Evolutionary conservation across 2,888 invertebrate species (phyloP), one percentile per base, ranked within the genome.

Genomic region (Drosophila tanythrix): DNA sequence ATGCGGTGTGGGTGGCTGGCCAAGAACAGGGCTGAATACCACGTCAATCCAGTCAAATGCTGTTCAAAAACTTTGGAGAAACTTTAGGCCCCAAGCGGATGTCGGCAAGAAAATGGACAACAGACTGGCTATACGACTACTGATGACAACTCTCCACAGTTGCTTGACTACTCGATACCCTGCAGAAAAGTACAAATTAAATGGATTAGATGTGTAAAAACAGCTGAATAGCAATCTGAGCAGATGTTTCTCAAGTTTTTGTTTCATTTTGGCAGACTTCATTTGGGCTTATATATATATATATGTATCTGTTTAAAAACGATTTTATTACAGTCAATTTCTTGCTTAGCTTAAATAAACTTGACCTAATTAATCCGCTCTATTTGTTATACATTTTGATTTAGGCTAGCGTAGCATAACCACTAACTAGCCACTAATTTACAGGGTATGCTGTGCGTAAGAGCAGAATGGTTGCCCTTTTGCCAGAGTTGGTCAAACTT

Each of bases 41-140:
- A 57, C 61, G 70, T 74, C 78, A 79, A 62, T 63, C 55, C 65
- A 78, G 60, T 79, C 79, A 75, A 84, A 80, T 71, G 70, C 29
- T 71, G 60, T 29, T 61, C 65, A 29, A 55, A 69, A 76, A 76
- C 21, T 78, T 78, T 57, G 64, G 21, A 25, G 27, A 68, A 80
- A 80, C 65, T 78, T 68, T 33, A 46, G 35, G 76, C 67, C 78
- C 77, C 81, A 51, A 38, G 43, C 59, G 52, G 52, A 57, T 36
- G 59, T 38, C 57, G 57, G 52, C 69, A 66, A 56, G 52, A 61
- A 79, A 79, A 75, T 75, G 70, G 46, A 64, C 77, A 77, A 51
- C 66, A 57, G 56, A 35, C 51, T 31, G 46, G 15, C 36, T 31
- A 52, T 52, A 31, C 7, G 53, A 57, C 80, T 52, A 67, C 50